Evolutionary conservation across 2,113 vertebrate species (phyloP).

Genomic region (Hippocampus barbouri): DNA sequence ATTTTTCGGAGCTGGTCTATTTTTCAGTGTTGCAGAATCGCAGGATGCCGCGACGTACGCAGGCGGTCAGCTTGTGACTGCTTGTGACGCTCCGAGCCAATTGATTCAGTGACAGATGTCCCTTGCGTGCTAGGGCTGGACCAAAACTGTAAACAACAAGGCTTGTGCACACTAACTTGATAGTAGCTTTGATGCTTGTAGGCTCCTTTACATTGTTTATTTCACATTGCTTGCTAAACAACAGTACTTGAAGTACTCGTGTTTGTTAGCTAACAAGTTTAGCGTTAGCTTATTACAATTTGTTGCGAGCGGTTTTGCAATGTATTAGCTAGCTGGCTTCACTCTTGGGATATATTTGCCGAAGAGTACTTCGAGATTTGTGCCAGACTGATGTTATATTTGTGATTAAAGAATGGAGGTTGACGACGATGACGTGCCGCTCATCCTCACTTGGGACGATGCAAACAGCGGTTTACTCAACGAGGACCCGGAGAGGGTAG

Average conservation of each 20-base stretch:
- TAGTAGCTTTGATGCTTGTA: background rate
- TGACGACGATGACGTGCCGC: conserved; percentile 88
- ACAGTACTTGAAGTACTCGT: background rate
- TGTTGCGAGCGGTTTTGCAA: background rate
- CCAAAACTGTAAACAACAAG: background rate
- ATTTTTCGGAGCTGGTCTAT: background rate
- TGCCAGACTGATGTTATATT: conserved; percentile 5
- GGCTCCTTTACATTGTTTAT: background rate
- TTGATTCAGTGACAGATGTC: conserved; percentile 31
- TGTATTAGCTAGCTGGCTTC: conserved; percentile 3
- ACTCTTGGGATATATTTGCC: background rate
- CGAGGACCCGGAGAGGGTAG: conserved; percentile 68
- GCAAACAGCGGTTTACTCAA: conserved; percentile 68
- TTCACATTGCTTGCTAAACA: background rate
- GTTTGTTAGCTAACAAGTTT: conserved; percentile 9
- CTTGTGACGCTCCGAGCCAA: conserved; percentile 17
- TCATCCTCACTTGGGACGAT: conserved; percentile 92
- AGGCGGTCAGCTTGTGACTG: conserved; percentile 19
- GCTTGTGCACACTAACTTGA: background rate
- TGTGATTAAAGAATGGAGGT: conserved; percentile 63
- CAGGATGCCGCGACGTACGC: conserved; percentile 23
- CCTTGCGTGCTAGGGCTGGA: conserved; percentile 20
- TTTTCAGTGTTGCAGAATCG: background rate
- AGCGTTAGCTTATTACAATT: background rate
- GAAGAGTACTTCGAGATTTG: background rate